Conservation (phyloP, 1,140 invertebrate genomes). For the Temnothorax nylanderi region DNA sequence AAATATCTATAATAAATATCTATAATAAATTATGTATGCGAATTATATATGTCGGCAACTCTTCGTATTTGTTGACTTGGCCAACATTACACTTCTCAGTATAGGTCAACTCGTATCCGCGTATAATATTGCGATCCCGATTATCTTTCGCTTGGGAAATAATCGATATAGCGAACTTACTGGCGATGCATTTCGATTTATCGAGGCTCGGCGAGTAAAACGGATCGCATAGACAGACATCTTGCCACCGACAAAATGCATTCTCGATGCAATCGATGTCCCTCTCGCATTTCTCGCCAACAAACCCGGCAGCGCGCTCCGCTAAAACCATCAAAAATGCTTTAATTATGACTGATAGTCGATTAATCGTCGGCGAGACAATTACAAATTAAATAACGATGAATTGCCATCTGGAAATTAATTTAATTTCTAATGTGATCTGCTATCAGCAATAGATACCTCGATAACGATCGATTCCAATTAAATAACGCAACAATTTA, state of each 20-base stretch:
- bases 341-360: neutral
- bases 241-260: constrained; percentile 68
- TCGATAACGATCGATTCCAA: neutral
- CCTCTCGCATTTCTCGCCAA: constrained; percentile 64
- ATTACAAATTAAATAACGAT: neutral
- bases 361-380: neutral
- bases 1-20: neutral
- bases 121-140: neutral
- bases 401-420: neutral
- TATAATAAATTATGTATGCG: too few relatives aligned
- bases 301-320: neutral
- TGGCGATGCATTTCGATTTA: constrained; percentile 67
- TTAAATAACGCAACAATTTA: neutral
- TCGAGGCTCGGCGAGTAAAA: constrained; percentile 67
- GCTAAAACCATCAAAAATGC: neutral
- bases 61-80: neutral
- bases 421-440: neutral
- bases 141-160: neutral
- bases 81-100: neutral
- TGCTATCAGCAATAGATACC: neutral
- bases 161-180: constrained; percentile 46
- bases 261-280: constrained; percentile 70
- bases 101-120: neutral
- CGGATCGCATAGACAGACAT: constrained; percentile 65
- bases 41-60: neutral